Base-by-base conservation (phyloP, 2,113 vertebrate genomes). In the Martes martes region DNA sequence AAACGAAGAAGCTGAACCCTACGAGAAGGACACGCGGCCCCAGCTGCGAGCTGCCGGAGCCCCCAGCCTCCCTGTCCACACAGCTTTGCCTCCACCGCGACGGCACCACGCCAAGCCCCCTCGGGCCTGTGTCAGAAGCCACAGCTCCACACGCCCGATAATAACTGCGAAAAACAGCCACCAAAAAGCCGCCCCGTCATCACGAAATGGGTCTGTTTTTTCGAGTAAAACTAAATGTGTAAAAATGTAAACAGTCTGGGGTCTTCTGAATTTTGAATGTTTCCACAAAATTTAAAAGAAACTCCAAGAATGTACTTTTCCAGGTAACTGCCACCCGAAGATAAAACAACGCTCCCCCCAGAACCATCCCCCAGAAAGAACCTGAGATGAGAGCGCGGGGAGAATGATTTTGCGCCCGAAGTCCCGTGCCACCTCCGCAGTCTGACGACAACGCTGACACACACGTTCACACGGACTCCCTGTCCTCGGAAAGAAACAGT, bases 21-120 rank as follows among this genome's bases (percentile, higher is more conserved):
- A 4, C 21, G 50, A 50, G 23, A 57, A 4, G 23, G 18, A 26
- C 15, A 4, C 13, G 1, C 9, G 1, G 14, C 36, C 36, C 45
- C 28, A 5, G 28, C 19, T 11, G 26, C 3, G 6, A 59, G 18
- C 50, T 47, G 36, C 18, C 47, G 2, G 47, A 18, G 11, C 55
- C 39, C 52, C 50, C 6, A 7, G 78, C 9, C 28, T 21, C 21
- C 47, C 36, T 19, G 2, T 2, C 13, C 14, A 14, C 73, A 14
- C 16, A 47, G 33, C 55, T 26, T 13, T 0, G 8, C 63, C 76
- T 2, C 39, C 61, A 42, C 23, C 1, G 18, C 2, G 19, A 42
- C 1, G 39, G 36, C 65, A 9, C 23, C 15, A 2, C 0, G 1
- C 2, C 1, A 0, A 42, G 82, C 73, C 15, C 6, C 63, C 47